Base-by-base conservation (phyloP, 2,797 vertebrate species). In the Micromesistius poutassou region DNA sequence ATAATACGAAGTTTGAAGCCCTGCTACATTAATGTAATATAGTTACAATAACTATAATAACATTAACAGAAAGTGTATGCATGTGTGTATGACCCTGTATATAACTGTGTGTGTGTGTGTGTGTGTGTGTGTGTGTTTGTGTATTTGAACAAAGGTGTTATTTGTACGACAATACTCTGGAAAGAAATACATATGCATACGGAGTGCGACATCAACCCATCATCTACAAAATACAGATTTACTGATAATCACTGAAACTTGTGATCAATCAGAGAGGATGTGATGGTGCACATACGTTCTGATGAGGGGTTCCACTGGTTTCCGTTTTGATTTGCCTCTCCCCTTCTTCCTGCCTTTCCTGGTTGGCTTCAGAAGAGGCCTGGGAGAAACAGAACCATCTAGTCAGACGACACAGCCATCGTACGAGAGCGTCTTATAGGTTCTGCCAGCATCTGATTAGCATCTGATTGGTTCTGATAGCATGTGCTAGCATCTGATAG, bases 331-430 rank as follows among this genome's bases (percentile, higher is more conserved):
- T 88, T 90, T 93, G 72, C 87, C 89, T 50, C 80, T 83, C 76
- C 85, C 82, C 73, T 86, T 92, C 81, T 93, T 93, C 85, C 87
- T 92, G 81, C 78, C 87, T 86, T 89, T 92, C 85, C 85, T 91
- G 36, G 80, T 35, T 13, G 87, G 84, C 82, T 90, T 91, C 78
- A 79, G 36, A 81, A 77, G 70, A 75, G 91, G 86, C 77, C 93
- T 94, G 83, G 68, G 68, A 84, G 28, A 87, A 31, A 89, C 13
- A 75, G 68, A 62, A 80, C 36, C 16, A 36, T 30, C 42, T 30
- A 75, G 75, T 36, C 50, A 75, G 16, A 62, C 28, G 16, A 74
- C 40, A 42, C 25, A 40, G 14, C 38, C 62, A 68, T 68, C 62
- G 62, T 25, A 28, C 4, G 9, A 68, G 10, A 62, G 62, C 6